Evolutionary conservation across 2,888 invertebrate genomes (phyloP), one percentile per base, ranked within the genome.

Genomic region (Amphipyra berbera): DNA sequence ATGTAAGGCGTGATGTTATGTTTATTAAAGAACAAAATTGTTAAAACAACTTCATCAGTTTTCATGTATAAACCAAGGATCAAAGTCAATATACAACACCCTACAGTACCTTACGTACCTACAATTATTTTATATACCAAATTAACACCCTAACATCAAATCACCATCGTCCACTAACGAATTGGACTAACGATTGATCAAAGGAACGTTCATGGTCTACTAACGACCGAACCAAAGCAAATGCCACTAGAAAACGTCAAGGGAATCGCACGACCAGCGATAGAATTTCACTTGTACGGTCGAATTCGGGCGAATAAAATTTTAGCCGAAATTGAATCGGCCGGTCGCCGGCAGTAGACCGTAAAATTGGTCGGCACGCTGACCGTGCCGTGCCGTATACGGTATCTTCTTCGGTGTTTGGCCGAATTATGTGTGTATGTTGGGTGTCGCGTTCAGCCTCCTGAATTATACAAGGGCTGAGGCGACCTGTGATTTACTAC

Each of bases 291-390:
- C 89, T 89, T 82, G 88, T 85, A 88, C 90, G 89, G 82, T 88
- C 87, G 90, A 90, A 86, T 90, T 88, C 89, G 86, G 84, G 71
- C 89, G 90, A 93, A 93, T 94, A 93, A 94, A 95, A 95, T 93
- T 94, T 93, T 86, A 87, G 76, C 86, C 90, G 88, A 92, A 94
- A 95, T 95, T 94, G 94, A 95, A 93, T 95, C 92, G 92, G 89
- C 89, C 89, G 87, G 85, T 81, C 80, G 86, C 78, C 78, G 84
- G 84, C 91, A 88, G 88, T 85, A 90, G 93, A 91, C 92, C 93
- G 92, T 90, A 90, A 93, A 94, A 95, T 95, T 94, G 94, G 90
- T 80, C 87, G 87, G 87, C 80, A 84, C 88, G 91, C 90, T 90
- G 88, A 91, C 83, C 84, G 82, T 82, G 75, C 83, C 83, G 81